phyloP scores from a whole-genome alignment of 2,888 invertebrate genomes.

The Drosophila imparisetae region DNA sequence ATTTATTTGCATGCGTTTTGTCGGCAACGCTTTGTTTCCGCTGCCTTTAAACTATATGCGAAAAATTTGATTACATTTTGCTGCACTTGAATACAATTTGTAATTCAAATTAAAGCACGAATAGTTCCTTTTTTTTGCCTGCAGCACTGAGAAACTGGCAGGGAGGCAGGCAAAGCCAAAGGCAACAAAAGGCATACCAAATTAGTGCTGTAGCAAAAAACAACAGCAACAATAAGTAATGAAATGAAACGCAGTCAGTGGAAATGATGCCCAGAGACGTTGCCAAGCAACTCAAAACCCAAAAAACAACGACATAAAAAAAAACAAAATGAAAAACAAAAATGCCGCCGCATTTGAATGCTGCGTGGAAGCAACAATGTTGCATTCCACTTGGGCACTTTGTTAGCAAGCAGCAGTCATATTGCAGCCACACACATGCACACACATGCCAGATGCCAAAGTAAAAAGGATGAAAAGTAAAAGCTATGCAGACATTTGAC shows the following conservation, averaged over 20 bases:
- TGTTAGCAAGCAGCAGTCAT: constrained; percentile 70
- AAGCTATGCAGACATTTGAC: constrained; percentile 67
- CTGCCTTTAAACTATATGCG: constrained; percentile 48
- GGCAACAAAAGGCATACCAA: constrained; percentile 75
- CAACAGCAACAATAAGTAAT: constrained; percentile 36
- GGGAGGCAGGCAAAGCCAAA: not conserved
- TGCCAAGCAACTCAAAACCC: constrained; percentile 50
- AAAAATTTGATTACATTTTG: constrained; percentile 70
- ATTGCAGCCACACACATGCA: constrained; percentile 40
- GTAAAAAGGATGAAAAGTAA: constrained; percentile 64
- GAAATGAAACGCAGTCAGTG: constrained; percentile 77
- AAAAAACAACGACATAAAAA: constrained; percentile 23
- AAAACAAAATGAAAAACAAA: constrained; percentile 49
- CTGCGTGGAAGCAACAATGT: constrained; percentile 77
- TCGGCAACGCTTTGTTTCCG: constrained; percentile 12
- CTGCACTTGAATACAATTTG: constrained; percentile 68
- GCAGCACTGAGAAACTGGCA: not conserved
- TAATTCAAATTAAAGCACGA: constrained; percentile 78
- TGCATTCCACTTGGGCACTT: constrained; percentile 79
- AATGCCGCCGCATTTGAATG: constrained; percentile 77
- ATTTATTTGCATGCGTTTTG: constrained; percentile 41
- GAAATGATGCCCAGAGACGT: constrained; percentile 70
- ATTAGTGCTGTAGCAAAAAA: constrained; percentile 69
- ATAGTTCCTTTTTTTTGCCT: constrained; percentile 50
- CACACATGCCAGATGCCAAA: constrained; percentile 5